Evolutionary conservation across 2,797 vertebrate genomes (phyloP), one percentile per base, ranked within the genome.

Genomic region (Lepilemur ruficaudatus): DNA sequence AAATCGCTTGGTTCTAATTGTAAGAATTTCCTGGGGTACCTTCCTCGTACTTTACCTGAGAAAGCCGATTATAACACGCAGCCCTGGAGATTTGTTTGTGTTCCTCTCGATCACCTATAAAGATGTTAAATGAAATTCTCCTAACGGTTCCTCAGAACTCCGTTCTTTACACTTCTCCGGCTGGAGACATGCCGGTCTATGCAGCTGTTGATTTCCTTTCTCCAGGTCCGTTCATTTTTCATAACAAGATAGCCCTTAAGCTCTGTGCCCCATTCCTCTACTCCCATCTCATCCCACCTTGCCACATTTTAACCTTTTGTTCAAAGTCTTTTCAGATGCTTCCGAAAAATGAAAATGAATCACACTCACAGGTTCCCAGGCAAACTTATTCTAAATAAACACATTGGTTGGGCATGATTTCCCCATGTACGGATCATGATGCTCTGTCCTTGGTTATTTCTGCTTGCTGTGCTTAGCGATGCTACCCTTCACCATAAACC

Each of bases 251-350:
- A 84, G 63, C 63, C 43, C 55, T 41, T 4, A 20, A 35, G 25
- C 28, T 23, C 63, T 35, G 48, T n/a, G 6, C 15, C 25, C 3
- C 4, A 7, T 85, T 85, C 63, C 61, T 59, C 61, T 82, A 32
- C 25, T 57, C 18, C n/a, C 5, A 4, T 52, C 30, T 38, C 48
- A 52, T 41, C 48, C 43, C 17, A 1, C 12, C 20, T 5, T 5
- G 59, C 75, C 48, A 43, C 22, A 14, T 57, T 65, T 55, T 61
- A 85, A 80, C 22, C 59, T 46, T 32, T 63, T 48, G 18, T 30
- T 89, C 82, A 57, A 93, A 83, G 84, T 89, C 59, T 81, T 92
- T 87, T 61, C 80, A 79, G 43, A 63, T 50, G 28, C 50, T 95
- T 89, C 50, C 69, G 61, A 46, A 89, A 85, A 85, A 61, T 67